These are phyloP conservation scores for Norana najaformis DNA, from an alignment of 2,888 invertebrate genomes.

Conservation along the genomic window DNA sequence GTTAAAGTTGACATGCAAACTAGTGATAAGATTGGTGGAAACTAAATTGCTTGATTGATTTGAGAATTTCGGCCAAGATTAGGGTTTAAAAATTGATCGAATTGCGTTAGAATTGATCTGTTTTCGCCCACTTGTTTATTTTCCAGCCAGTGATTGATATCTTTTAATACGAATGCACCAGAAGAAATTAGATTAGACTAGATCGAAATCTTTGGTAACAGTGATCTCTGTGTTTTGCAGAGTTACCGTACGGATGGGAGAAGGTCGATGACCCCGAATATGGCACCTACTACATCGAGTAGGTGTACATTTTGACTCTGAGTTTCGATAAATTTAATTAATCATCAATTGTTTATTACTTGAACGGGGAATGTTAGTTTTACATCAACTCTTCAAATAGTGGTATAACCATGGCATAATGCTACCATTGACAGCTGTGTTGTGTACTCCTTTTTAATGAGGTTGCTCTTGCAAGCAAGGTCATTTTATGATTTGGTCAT, in stretches of 20 bases:
- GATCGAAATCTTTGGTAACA: not conserved
- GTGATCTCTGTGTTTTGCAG: not conserved
- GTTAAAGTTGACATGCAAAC: too few relatives aligned
- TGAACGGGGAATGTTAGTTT: too few relatives aligned
- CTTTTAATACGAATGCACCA: not conserved
- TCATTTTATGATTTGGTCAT: too few relatives aligned
- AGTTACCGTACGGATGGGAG: conserved; percentile 95
- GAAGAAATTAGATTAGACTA: not conserved
- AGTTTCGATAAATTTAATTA: not conserved
- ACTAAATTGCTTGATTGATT: too few relatives aligned
- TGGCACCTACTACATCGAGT: conserved; percentile 95
- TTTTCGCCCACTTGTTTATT: not conserved
- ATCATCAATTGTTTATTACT: too few relatives aligned
- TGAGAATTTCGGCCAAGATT: too few relatives aligned
- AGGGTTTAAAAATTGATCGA: not conserved
- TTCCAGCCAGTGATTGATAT: not conserved
- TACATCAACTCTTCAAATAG: too few relatives aligned
- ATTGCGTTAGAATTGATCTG: not conserved
- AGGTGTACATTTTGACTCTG: conserved; percentile 29
- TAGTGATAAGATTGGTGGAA: too few relatives aligned
- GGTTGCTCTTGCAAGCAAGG: too few relatives aligned
- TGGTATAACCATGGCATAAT: too few relatives aligned
- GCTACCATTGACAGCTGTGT: too few relatives aligned
- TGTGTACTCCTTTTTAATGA: too few relatives aligned
- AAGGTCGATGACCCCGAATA: conserved; percentile 95